Percentiles rank a stretch among this genome's conserved stretches.
These are phyloP conservation scores for Drosophila kepulauana DNA, from an alignment of 1,140 invertebrate species.

Conservation along the genomic window DNA sequence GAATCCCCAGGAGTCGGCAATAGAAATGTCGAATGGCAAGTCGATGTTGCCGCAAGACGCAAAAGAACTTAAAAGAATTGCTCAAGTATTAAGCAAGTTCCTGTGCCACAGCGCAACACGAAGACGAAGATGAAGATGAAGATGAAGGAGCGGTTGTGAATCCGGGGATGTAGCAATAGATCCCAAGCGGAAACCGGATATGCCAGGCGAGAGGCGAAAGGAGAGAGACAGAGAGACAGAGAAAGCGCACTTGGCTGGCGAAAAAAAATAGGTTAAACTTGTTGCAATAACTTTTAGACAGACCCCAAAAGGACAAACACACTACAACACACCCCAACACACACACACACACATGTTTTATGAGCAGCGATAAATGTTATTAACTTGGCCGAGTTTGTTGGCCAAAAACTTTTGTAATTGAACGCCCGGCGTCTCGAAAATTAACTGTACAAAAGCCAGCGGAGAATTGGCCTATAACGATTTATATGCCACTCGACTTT, in stretches of 20 bases:
- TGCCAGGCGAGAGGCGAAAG: slow-evolving; percentile 8
- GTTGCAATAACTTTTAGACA: slow-evolving; percentile 69
- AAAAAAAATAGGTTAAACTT: slow-evolving; percentile 67
- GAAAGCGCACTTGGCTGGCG: too few species aligned
- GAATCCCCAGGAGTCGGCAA: slow-evolving; percentile 28
- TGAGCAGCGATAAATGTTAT: slow-evolving; percentile 77
- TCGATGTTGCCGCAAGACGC: slow-evolving; percentile 10
- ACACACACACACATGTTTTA: slow-evolving; percentile 54
- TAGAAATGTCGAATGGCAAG: slow-evolving; percentile 22
- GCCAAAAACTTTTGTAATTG: slow-evolving; percentile 78
- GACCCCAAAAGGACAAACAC: slow-evolving; percentile 29
- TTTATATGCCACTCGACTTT: slow-evolving; percentile 29
- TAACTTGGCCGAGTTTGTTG: slow-evolving; percentile 65
- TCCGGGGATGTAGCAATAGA: slow-evolving; percentile 17
- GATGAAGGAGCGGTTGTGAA: not conserved
- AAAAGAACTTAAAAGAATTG: slow-evolving; percentile 53
- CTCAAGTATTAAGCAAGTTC: slow-evolving; percentile 55
- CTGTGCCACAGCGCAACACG: slow-evolving; percentile 9
- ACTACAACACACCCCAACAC: slow-evolving; percentile 18
- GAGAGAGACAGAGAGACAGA: too few species aligned
- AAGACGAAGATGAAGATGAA: not conserved
- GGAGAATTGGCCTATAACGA: slow-evolving; percentile 49
- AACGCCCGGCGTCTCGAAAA: slow-evolving; percentile 54
- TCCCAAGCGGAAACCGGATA: slow-evolving; percentile 53
- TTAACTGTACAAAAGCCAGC: slow-evolving; percentile 59